Evolutionary conservation across 1,140 invertebrate species (phyloP).

Genomic region (Calycopis cecrops): DNA sequence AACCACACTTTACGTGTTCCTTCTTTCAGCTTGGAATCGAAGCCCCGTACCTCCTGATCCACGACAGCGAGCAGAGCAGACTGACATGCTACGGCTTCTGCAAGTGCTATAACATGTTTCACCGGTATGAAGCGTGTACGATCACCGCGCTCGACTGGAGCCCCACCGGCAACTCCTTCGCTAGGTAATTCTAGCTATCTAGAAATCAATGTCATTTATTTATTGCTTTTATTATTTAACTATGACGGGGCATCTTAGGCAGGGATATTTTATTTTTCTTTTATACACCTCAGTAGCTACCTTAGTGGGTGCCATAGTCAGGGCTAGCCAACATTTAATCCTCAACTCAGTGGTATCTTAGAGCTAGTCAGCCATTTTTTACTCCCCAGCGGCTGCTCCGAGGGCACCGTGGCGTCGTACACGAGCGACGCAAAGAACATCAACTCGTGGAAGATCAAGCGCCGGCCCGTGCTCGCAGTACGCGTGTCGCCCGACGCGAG

Average conservation of each 20-base stretch:
- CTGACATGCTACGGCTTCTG: conserved; percentile 25
- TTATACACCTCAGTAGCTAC: too few relatives aligned
- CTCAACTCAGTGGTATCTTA: conserved; percentile 30
- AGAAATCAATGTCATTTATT: not conserved
- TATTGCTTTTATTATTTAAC: not conserved
- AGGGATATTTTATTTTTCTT: too few relatives aligned
- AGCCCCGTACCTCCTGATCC: conserved; percentile 35
- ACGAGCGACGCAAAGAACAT: conserved; percentile 23
- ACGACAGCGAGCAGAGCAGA: conserved; percentile 38
- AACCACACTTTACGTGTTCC: too few relatives aligned
- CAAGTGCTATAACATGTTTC: conserved; percentile 22
- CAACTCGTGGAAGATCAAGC: conserved; percentile 13
- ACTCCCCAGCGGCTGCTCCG: conserved; percentile 43
- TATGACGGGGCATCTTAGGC: not conserved
- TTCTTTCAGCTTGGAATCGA: conserved; percentile 50
- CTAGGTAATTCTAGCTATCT: conserved; percentile 37
- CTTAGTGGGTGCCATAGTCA: too few relatives aligned
- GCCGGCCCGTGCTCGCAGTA: conserved; percentile 27
- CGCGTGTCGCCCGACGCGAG: conserved; percentile 51
- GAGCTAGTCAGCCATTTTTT: not conserved
- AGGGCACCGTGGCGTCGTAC: conserved; percentile 32
- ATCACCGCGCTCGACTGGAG: conserved; percentile 55
- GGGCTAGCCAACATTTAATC: not conserved
- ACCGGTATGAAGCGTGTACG: conserved; percentile 35
- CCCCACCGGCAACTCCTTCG: conserved; percentile 52